phyloP scores from a whole-genome alignment of 2,113 vertebrate species.

The Indri indri region DNA sequence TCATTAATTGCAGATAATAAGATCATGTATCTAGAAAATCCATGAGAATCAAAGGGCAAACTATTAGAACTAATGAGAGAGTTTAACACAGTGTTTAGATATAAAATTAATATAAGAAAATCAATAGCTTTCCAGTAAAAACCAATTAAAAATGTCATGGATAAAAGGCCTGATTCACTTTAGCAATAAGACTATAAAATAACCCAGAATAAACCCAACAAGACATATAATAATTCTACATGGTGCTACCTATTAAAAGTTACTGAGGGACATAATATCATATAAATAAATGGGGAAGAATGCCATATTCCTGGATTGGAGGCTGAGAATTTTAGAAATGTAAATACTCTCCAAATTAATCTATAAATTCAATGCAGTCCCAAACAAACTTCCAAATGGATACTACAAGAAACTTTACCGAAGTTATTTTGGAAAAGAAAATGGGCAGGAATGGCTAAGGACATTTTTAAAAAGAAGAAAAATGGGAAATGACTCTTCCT shows the following conservation, averaged over 20 bases:
- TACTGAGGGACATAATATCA: background rate
- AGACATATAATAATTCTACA: background rate
- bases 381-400: background rate
- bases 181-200: background rate
- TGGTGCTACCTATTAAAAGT: background rate
- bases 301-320: background rate
- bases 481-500: background rate
- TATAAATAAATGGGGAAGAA: background rate
- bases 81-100: background rate
- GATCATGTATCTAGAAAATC: background rate
- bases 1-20: background rate
- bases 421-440: conserved; percentile 5
- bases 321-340: background rate
- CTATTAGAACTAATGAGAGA: background rate
- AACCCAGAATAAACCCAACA: conserved; percentile 15
- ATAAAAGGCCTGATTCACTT: background rate
- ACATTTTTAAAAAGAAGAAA: background rate
- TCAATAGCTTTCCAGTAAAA: background rate
- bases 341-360: background rate
- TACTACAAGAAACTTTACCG: background rate
- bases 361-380: background rate
- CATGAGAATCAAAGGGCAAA: background rate
- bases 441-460: background rate
- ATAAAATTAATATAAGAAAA: background rate
- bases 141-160: background rate